Conservation (phyloP, 35 echinoderm and acorn worm species). For the Heliocidaris tuberculata region DNA sequence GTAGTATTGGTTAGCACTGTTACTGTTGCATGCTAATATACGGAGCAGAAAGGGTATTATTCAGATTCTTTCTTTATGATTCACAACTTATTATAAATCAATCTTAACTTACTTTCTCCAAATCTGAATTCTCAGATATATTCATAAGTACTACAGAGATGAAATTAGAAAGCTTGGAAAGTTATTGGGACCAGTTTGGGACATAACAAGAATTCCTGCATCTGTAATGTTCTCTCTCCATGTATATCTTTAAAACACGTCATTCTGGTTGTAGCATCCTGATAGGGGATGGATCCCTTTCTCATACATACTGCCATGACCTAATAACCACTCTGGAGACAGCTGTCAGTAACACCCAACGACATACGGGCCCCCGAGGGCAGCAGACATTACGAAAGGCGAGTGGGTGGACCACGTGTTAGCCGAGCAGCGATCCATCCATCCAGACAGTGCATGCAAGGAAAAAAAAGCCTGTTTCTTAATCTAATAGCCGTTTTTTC, state of each 20-base stretch:
- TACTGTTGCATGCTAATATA: too few species aligned
- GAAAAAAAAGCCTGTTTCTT: background rate
- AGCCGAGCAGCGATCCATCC: background rate
- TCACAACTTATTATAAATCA: too few species aligned
- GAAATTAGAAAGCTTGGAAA: background rate
- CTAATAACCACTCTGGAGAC: slow-evolving; percentile 30
- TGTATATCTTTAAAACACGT: background rate
- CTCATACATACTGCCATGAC: background rate
- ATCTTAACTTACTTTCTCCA: background rate
- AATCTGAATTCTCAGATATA: background rate
- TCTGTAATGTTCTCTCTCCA: background rate
- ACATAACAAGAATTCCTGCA: background rate
- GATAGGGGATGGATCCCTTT: background rate
- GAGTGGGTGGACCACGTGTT: slow-evolving; percentile 24
- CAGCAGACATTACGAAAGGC: background rate
- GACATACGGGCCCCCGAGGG: background rate
- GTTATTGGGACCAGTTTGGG: background rate
- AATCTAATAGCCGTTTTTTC: background rate
- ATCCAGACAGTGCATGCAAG: background rate
- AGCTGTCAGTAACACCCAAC: slow-evolving; percentile 12
- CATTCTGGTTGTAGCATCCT: background rate
- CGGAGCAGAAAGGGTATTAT: too few species aligned
- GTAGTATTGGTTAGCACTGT: too few species aligned
- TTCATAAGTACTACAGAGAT: background rate
- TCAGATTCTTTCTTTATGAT: too few species aligned